phyloP scores from a whole-genome alignment of 2,888 invertebrate species.

The Lasioglossum villosulum region DNA sequence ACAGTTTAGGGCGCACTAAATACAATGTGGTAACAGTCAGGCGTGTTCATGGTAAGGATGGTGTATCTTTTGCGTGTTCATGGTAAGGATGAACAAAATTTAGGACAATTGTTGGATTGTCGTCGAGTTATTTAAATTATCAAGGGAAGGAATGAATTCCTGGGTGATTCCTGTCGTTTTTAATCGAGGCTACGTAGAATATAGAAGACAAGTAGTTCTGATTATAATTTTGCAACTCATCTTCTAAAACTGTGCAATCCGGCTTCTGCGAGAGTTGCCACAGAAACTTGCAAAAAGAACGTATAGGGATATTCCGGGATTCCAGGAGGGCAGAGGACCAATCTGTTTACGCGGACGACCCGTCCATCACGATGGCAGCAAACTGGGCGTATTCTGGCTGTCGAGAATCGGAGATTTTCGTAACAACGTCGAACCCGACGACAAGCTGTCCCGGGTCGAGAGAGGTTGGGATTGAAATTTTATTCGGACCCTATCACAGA shows the following conservation, averaged over 20 bases:
- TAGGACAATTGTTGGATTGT: too few species aligned
- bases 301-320: neutral
- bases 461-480: slow-evolving; percentile 7
- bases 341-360: slow-evolving; percentile 9
- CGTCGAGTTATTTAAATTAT: too few species aligned
- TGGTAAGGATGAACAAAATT: too few species aligned
- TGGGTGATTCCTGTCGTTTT: too few species aligned
- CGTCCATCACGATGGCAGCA: neutral
- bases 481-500: neutral
- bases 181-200: too few species aligned
- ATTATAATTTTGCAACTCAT: too few species aligned
- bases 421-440: slow-evolving; percentile 2
- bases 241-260: neutral
- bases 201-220: too few species aligned
- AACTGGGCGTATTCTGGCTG: neutral
- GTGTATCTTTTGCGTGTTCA: too few species aligned
- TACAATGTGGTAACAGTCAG: neutral
- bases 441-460: neutral
- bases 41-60: too few species aligned
- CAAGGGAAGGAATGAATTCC: too few species aligned
- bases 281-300: neutral
- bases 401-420: slow-evolving; percentile 4
- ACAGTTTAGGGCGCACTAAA: neutral
- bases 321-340: neutral
- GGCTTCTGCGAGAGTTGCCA: neutral